phyloP scores from a whole-genome alignment of 2,113 vertebrate genomes.

The Halcyon malimbica region DNA sequence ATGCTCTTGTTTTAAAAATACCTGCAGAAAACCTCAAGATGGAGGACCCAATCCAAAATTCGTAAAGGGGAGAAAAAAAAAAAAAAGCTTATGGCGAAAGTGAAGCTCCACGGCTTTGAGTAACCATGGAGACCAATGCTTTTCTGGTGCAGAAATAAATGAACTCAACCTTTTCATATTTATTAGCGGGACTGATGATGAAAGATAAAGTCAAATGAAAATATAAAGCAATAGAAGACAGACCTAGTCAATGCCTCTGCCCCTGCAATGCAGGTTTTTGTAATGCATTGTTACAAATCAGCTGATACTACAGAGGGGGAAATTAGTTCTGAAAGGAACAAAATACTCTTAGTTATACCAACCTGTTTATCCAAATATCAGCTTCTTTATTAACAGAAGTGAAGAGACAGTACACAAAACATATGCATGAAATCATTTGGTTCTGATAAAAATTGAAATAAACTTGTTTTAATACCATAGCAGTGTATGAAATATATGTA shows the following conservation, averaged over 20 bases:
- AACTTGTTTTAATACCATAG: neutral
- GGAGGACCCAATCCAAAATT: slow-evolving; percentile 6
- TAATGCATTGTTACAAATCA: neutral
- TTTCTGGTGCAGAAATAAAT: slow-evolving; percentile 58
- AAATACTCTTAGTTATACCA: neutral
- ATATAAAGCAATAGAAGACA: slow-evolving; percentile 6
- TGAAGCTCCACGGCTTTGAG: slow-evolving; percentile 41
- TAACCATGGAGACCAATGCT: slow-evolving; percentile 58
- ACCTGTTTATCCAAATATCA: slow-evolving; percentile 2
- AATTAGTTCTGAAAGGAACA: neutral
- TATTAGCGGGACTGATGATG: slow-evolving; percentile 46
- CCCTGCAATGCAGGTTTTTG: slow-evolving; percentile 34
- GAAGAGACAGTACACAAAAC: neutral
- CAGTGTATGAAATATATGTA: neutral
- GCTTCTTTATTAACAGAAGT: slow-evolving; percentile 14
- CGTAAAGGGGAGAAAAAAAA: neutral
- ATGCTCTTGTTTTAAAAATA: neutral
- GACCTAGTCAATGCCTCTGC: neutral
- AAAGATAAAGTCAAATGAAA: slow-evolving; percentile 54
- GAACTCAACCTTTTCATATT: slow-evolving; percentile 61
- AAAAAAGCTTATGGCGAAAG: neutral
- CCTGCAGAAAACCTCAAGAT: neutral
- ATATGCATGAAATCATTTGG: neutral
- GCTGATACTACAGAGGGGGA: neutral
- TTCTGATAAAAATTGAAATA: neutral